Evolutionary conservation across 30 jellyfish, hydroid and myxozoan genomes (phyloP), one percentile per base, ranked within the genome.

Genomic region (Turritopsis rubra): DNA sequence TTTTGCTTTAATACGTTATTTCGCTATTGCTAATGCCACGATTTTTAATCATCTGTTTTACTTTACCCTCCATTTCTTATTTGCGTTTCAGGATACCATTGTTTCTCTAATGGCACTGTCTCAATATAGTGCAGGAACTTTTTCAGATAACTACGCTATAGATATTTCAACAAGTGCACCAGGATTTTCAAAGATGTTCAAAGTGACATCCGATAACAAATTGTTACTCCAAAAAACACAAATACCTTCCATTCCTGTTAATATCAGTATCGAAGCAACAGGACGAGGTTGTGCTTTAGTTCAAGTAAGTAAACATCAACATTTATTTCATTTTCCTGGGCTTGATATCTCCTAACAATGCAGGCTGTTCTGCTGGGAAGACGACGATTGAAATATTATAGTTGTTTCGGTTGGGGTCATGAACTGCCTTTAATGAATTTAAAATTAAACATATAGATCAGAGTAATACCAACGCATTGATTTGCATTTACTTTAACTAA

Each of bases 201-300:
- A 68, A 68, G 77, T 68, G 9, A 23, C 16, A 23, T 7, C 29
- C 66, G 66, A 80, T 16, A 80, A 80, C 27, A 80, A 65, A 65
- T 53, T 80, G 73, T 27, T 80, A 18, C 20, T 80, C 18, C 87
- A 80, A 83, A 80, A 65, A 29, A 18, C 60, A 18, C 29, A 53
- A 24, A 28, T 80, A 21, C 8, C 3, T n/a, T 20, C 78, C 18
- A 31, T 80, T 18, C 87, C 87, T 21, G 28, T 1, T 1, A 80
- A 80, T 27, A 26, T 80, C 13, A 80, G 66, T n/a, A 65, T 80
- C 54, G 28, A n/a, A 65, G 87, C 87, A 53, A 80, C 87, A 21
- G 87, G 87, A 8, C 18, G 28, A n/a, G 87, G 87, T 9, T 80
- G 87, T 80, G 83, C 87, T 80, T 24, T 80, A 7, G n/a, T 65